These are phyloP conservation scores for Lathamus discolor DNA, from an alignment of 2,113 vertebrate genomes.

Conservation along the genomic window DNA sequence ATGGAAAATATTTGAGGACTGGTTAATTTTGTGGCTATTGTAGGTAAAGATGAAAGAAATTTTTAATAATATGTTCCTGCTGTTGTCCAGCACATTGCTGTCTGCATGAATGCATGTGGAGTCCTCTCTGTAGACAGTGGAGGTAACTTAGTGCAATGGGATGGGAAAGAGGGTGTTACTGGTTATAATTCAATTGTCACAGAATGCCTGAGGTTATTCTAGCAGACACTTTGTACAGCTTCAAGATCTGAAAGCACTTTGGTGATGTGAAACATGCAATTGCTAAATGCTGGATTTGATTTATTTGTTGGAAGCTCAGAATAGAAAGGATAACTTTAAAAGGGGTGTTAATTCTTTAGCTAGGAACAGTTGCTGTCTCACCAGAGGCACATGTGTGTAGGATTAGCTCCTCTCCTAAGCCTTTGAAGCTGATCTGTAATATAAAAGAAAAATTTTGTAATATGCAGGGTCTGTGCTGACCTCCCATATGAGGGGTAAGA, in stretches of 20 bases:
- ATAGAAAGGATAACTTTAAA: conserved; percentile 53
- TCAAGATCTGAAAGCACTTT: conserved; percentile 35
- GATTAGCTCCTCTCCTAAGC: conserved; percentile 46
- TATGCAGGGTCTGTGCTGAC: neutral
- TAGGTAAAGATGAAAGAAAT: conserved; percentile 49
- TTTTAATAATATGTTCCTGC: conserved; percentile 39
- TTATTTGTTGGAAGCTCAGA: conserved; percentile 53
- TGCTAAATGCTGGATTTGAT: conserved; percentile 50
- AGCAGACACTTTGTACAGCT: conserved; percentile 40
- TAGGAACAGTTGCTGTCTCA: conserved; percentile 50
- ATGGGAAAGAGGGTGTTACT: conserved; percentile 44
- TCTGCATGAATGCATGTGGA: neutral
- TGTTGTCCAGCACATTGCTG: conserved; percentile 38
- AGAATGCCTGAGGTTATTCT: conserved; percentile 43
- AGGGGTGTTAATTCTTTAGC: conserved; percentile 55
- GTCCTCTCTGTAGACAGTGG: conserved; percentile 30
- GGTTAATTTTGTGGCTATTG: neutral
- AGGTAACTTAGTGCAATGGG: conserved; percentile 29
- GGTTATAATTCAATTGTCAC: conserved; percentile 36
- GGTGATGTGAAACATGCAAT: conserved; percentile 45
- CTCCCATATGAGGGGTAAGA: neutral
- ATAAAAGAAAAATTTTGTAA: neutral
- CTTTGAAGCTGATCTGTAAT: conserved; percentile 11
- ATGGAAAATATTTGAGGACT: neutral
- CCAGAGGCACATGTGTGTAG: conserved; percentile 49